A percentile compares a stretch with the other conserved stretches of the same genome.
phyloP scores from a whole-genome alignment of 1,140 invertebrate genomes.

The silkworm (Bombyx mori) region ASM3026992v2 NC_085134.1:576001-576500 shows the following conservation, averaged over 20 bases:
- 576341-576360: slow-evolving; percentile 21
- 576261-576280: slow-evolving; percentile 95
- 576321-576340: slow-evolving; percentile 85
- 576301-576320: slow-evolving; percentile 92
- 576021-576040: too few species aligned
- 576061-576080: too few species aligned
- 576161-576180: slow-evolving; percentile 7
- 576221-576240: slow-evolving; percentile 20
- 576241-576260: slow-evolving; percentile 56
- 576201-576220: slow-evolving; percentile 42
- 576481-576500: too few species aligned
- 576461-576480: too few species aligned
- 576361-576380: neutral
- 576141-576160: neutral
- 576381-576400: neutral
- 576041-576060: too few species aligned
- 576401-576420: too few species aligned
- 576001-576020: too few species aligned
- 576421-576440: too few species aligned
- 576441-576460: too few species aligned
- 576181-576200: slow-evolving; percentile 14
- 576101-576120: too few species aligned
- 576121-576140: too few species aligned
- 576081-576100: too few species aligned
- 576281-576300: slow-evolving; percentile 93